Conservation (phyloP, 1,140 invertebrate species). For the Portunus trituberculatus region DNA sequence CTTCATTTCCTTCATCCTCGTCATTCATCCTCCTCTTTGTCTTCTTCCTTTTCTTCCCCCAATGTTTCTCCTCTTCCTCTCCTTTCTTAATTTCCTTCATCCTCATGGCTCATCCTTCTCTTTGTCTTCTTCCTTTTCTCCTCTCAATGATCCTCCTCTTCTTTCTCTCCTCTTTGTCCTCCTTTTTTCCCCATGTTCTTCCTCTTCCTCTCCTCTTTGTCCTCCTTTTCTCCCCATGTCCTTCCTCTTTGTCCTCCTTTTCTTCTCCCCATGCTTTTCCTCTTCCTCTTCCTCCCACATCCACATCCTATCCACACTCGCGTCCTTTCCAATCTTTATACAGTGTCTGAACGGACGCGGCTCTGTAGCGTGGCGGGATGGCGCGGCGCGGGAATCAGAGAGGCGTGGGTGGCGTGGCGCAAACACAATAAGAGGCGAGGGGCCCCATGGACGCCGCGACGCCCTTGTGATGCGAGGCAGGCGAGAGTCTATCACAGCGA, state of each 20-base stretch:
- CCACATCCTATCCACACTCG: neutral
- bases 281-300: no score
- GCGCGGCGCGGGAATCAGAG: neutral
- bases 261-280: no score
- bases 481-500: conserved; percentile 73
- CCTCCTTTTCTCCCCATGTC: no score
- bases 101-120: no score
- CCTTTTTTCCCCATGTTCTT: neutral
- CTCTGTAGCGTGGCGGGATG: neutral
- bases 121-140: no score
- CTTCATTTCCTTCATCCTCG: no score
- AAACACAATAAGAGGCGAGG: neutral
- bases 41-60: no score
- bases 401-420: neutral
- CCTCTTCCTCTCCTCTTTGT: neutral
- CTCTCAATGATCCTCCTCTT: no score
- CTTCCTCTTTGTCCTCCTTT: no score
- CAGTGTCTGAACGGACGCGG: no score
- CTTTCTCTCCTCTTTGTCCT: neutral
- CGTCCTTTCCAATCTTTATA: no score
- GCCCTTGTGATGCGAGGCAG: conserved; percentile 70
- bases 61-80: neutral
- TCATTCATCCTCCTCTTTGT: no score
- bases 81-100: neutral
- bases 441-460: neutral